A percentile compares a stretch with the other conserved stretches of the same genome.
Conservation (phyloP, 2,113 vertebrate species). For the Cranoglanis bouderius region DNA sequence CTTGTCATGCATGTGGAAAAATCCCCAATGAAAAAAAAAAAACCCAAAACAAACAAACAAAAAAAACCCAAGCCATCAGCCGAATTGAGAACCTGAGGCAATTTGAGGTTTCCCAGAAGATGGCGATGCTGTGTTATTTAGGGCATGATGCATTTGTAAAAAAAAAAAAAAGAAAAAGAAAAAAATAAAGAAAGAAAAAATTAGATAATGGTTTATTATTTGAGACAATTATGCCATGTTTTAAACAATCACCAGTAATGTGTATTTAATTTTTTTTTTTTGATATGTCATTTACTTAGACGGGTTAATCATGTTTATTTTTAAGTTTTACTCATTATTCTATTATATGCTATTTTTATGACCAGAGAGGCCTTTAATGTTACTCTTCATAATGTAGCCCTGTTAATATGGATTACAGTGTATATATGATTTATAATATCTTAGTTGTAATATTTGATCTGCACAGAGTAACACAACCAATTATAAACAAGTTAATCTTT, state of each 20-base stretch:
- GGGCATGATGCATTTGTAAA: conserved; percentile 3
- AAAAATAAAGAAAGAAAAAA: not conserved
- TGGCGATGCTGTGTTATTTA: conserved; percentile 57
- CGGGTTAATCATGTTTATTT: not conserved
- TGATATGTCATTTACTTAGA: not conserved
- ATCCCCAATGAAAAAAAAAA: not conserved
- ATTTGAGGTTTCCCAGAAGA: conserved; percentile 54
- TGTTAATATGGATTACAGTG: not conserved
- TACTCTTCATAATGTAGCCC: not conserved
- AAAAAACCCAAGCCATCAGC: not conserved
- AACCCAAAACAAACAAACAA: not conserved
- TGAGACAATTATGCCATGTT: not conserved
- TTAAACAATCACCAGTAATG: conserved; percentile 1
- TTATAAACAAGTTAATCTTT: not conserved
- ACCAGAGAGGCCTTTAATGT: not conserved
- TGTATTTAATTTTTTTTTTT: not conserved
- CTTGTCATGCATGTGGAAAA: not conserved
- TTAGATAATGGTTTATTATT: not conserved
- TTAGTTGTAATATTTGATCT: not conserved
- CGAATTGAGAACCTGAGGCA: conserved; percentile 7
- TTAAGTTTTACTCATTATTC: not conserved
- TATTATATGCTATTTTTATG: not conserved
- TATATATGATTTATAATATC: not conserved
- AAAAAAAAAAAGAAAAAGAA: not conserved
- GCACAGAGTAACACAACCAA: not conserved